These are phyloP conservation scores for Amazonetta brasiliensis DNA, from an alignment of 2,797 vertebrate species.

Conservation along the genomic window DNA sequence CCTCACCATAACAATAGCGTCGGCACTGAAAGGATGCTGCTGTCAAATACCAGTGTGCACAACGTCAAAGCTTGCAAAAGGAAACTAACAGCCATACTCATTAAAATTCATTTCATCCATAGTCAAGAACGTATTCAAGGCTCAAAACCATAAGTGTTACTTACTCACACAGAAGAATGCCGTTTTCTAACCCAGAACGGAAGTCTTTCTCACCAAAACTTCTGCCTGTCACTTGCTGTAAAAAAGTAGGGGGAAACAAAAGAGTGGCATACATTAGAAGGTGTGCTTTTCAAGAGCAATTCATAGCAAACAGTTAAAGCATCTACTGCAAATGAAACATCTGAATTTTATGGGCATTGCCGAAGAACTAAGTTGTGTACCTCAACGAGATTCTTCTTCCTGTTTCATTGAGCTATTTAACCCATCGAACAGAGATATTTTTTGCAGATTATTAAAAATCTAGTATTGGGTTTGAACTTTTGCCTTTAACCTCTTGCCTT, in stretches of 20 bases:
- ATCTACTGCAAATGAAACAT: not conserved
- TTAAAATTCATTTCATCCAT: not conserved
- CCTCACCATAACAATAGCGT: not conserved
- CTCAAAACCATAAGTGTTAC: slow-evolving; percentile 70
- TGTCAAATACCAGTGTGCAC: not conserved
- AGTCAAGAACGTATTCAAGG: not conserved
- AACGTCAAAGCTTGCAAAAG: not conserved
- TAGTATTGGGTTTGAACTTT: not conserved
- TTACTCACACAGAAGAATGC: slow-evolving; percentile 98
- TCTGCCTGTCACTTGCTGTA: slow-evolving; percentile 93
- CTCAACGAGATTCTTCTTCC: not conserved
- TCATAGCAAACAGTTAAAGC: not conserved
- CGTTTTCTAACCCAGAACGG: slow-evolving; percentile 91
- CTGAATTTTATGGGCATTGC: not conserved
- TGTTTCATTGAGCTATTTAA: not conserved
- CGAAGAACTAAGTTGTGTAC: not conserved
- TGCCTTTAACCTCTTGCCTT: not conserved
- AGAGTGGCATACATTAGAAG: slow-evolving; percentile 7
- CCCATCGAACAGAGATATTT: not conserved
- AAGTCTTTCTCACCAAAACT: slow-evolving; percentile 94
- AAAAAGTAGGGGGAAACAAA: slow-evolving; percentile 35
- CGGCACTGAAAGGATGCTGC: not conserved
- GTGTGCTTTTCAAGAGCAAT: not conserved
- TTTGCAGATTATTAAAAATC: not conserved
- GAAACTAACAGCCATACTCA: not conserved